Percentiles rank a stretch among this genome's conserved stretches.
These are phyloP conservation scores for Macrocentrus cingulum DNA, from an alignment of 1,140 invertebrate genomes.

Conservation along the genomic window DNA sequence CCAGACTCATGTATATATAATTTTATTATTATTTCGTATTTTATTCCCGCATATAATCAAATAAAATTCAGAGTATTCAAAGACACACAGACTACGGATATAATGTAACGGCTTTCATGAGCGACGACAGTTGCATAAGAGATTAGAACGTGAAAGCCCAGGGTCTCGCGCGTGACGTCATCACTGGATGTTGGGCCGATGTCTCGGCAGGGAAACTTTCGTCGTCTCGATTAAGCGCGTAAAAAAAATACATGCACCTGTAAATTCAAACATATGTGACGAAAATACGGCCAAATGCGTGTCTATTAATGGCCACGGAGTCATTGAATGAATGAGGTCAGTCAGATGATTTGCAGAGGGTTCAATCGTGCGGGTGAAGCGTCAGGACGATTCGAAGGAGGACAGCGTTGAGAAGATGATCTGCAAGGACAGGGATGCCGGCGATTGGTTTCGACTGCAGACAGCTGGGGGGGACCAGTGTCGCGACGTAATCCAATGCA, in stretches of 20 bases:
- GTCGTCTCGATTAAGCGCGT: too few species aligned
- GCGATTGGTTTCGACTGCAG: slow-evolving; percentile 91
- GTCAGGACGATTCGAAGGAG: slow-evolving; percentile 70
- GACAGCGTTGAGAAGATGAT: slow-evolving; percentile 85
- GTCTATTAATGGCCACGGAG: background rate
- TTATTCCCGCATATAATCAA: too few species aligned
- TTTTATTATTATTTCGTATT: too few species aligned
- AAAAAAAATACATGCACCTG: too few species aligned
- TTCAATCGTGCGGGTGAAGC: slow-evolving; percentile 40
- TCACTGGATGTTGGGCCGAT: slow-evolving; percentile 36
- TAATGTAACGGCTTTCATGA: background rate
- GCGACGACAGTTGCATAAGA: slow-evolving; percentile 54
- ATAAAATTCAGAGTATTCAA: too few species aligned
- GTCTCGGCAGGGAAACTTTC: slow-evolving; percentile 46
- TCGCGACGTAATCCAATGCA: slow-evolving; percentile 93
- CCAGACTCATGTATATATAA: too few species aligned
- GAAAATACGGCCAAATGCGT: background rate
- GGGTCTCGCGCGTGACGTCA: slow-evolving; percentile 51
- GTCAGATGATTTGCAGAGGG: slow-evolving; percentile 41
- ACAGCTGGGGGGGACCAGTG: slow-evolving; percentile 90
- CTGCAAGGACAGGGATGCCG: slow-evolving; percentile 93
- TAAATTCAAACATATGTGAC: slow-evolving; percentile 14
- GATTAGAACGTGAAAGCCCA: slow-evolving; percentile 59
- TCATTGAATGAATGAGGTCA: background rate
- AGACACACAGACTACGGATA: too few species aligned